phyloP scores from a whole-genome alignment of 2,113 vertebrate genomes.

The Butorides virescens region DNA sequence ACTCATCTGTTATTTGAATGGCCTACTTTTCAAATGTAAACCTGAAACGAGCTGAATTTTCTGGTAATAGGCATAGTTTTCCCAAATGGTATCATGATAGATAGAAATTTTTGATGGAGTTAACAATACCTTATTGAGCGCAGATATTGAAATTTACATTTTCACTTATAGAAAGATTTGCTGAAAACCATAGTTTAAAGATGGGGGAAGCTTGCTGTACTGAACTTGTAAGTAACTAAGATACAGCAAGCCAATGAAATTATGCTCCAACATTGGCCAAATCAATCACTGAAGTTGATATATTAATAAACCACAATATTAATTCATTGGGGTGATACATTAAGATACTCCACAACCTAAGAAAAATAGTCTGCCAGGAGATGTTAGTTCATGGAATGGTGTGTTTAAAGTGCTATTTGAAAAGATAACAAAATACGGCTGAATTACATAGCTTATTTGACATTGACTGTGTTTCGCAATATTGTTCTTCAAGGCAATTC shows the following conservation, averaged over 20 bases:
- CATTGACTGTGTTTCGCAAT: neutral
- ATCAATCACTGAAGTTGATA: neutral
- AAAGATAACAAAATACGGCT: neutral
- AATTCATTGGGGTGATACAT: neutral
- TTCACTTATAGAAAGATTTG: slow-evolving; percentile 17
- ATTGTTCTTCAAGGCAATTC: neutral
- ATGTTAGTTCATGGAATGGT: neutral
- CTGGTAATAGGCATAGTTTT: slow-evolving; percentile 22
- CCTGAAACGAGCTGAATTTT: slow-evolving; percentile 6
- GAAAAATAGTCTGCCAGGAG: neutral
- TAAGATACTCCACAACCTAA: neutral
- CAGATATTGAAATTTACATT: neutral
- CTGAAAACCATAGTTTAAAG: neutral
- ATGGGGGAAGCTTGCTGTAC: neutral
- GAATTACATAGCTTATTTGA: neutral
- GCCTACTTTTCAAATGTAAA: slow-evolving; percentile 26
- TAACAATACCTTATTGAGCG: neutral
- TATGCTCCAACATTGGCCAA: neutral
- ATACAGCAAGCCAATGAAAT: neutral
- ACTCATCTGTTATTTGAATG: slow-evolving; percentile 23
- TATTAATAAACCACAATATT: neutral
- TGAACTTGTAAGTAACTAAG: neutral
- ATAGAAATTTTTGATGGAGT: neutral
- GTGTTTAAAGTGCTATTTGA: neutral
- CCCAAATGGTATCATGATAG: neutral